Percentiles rank a stretch among this genome's conserved stretches.
Conservation (phyloP, 2,888 invertebrate genomes). For the Saturnia pavonia region DNA sequence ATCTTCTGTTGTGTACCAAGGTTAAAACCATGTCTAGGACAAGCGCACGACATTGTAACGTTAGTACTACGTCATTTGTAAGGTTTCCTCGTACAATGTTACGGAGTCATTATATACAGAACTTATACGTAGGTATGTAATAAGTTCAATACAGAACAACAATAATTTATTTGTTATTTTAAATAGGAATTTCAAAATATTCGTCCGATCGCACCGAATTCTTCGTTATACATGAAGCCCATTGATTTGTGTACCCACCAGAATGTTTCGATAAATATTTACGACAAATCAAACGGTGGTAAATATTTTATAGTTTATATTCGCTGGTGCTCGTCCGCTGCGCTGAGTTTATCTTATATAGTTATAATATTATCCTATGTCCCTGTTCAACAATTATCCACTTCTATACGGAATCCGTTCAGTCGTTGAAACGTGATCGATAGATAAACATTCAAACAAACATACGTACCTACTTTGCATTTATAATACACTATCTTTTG, state of each 20-base stretch:
- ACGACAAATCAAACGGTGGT: background rate
- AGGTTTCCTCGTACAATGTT: conserved; percentile 47
- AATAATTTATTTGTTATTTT: background rate
- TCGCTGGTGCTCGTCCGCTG: no score
- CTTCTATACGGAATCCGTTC: no score
- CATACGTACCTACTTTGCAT: no score
- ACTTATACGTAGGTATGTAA: background rate
- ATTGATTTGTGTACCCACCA: background rate
- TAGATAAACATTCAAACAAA: no score
- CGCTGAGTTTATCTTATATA: no score
- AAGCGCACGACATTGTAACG: conserved; percentile 59
- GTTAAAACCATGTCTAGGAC: conserved; percentile 65
- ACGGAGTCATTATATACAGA: conserved; percentile 28
- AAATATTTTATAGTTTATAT: no score
- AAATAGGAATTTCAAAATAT: background rate
- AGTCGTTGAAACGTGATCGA: no score
- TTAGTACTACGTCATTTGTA: conserved; percentile 36
- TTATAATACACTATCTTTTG: no score
- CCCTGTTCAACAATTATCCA: no score
- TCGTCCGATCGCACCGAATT: background rate
- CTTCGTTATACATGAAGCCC: background rate
- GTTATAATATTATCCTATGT: no score
- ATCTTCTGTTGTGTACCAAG: conserved; percentile 45
- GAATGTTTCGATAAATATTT: background rate
- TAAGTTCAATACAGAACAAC: background rate